Base-by-base conservation (phyloP, 1,140 invertebrate species). In the Notospermus geniculatus region DNA sequence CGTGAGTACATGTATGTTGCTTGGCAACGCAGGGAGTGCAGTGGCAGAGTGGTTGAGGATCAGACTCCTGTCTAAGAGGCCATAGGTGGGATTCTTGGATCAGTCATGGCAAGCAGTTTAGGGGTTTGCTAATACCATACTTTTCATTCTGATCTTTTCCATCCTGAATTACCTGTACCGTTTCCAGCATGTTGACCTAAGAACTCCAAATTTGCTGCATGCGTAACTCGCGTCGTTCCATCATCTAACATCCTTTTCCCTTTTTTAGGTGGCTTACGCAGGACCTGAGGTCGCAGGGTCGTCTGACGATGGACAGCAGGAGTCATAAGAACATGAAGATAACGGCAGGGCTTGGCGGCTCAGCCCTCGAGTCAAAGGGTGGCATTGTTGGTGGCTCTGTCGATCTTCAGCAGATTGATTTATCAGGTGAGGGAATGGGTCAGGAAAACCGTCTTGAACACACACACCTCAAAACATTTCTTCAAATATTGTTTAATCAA, bases 351-450 rank as follows among this genome's bases (percentile, higher is more conserved):
- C 82, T 97, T 19, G 92, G 89, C 17, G 90, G 91, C n/a, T 95
- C 93, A 0, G 88, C 89, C 65, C 83, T 97, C 52, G 94, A 97
- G 77, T 93, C 94, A 15, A 93, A 95, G 80, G 93, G 93, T 56
- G 95, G 95, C 67, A 97, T 97, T 74, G 93, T 97, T 17, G 94
- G 94, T 78, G 94, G 95, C 45, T 91, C 88, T 54, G 93, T 98
- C 71, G 91, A 95, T 75, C 84, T 98, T 9, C 90, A 91, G 66
- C 89, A 90, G 74, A 91, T 97, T 58, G 88, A 93, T 7, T 15
- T 36, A 36, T 36, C 32, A 36, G 32, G 32, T 36, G 32, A 36
- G 32, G 15, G 15, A 36, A 36, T 36, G n/a, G n/a, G n/a, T n/a
- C n/a, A n/a, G n/a, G n/a, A n/a, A n/a, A n/a, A n/a, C n/a, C n/a